Percentiles rank a stretch among this genome's conserved stretches.
These are phyloP conservation scores for Amphipoea oculea DNA, from an alignment of 2,888 invertebrate species.

Conservation along the genomic window DNA sequence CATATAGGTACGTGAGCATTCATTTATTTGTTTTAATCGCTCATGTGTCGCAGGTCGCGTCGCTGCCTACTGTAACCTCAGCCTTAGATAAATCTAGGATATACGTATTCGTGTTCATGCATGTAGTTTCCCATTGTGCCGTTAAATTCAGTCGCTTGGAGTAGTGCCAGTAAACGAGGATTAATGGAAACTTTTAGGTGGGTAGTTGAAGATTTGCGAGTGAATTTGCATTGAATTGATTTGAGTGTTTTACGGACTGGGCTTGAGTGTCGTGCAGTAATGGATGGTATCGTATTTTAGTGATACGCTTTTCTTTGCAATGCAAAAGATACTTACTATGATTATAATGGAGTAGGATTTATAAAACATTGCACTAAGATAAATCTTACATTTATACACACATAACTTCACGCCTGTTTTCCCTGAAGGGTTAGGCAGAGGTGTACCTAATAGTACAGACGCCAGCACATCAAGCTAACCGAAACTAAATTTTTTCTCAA, in stretches of 20 bases:
- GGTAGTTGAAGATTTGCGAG: conserved; percentile 22
- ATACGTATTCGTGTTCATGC: conserved; percentile 32
- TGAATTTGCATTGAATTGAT: conserved; percentile 37
- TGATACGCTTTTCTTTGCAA: not conserved
- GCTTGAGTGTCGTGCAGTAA: not conserved
- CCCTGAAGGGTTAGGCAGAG: too few species aligned
- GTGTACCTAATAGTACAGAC: too few species aligned
- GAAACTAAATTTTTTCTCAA: too few species aligned
- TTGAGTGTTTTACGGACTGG: conserved; percentile 5
- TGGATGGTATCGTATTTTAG: not conserved
- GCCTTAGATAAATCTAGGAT: conserved; percentile 2
- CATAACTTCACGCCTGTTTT: too few species aligned
- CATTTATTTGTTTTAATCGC: too few species aligned
- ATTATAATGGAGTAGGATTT: not conserved
- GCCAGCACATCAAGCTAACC: too few species aligned
- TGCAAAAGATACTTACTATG: not conserved
- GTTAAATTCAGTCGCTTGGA: conserved; percentile 42
- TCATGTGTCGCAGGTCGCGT: too few species aligned
- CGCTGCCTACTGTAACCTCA: too few species aligned
- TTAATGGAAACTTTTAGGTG: conserved; percentile 45
- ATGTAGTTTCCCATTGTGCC: conserved; percentile 31
- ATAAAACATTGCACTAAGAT: too few species aligned
- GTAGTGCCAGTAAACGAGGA: conserved; percentile 45
- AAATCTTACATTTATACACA: too few species aligned
- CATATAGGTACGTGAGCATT: too few species aligned